Base-by-base conservation (phyloP, 2,113 vertebrate species). In the Pangasianodon gigas region DNA sequence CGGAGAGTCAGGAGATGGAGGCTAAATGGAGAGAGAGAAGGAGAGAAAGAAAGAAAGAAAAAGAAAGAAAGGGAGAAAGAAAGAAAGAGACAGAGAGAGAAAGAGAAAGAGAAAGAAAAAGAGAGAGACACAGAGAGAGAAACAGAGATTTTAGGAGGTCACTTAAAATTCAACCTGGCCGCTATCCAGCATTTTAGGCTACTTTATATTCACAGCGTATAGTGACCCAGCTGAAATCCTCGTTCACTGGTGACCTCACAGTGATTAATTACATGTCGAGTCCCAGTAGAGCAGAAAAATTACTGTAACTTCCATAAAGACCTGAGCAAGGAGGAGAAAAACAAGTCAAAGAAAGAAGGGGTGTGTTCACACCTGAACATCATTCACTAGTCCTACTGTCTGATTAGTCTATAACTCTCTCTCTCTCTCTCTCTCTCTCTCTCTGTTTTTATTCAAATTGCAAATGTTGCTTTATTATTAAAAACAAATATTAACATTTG, bases 131-230 rank as follows among this genome's bases (percentile, higher is more conserved):
- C 9, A 14, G 75, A 79, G 75, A 85, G 21, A 91, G 24, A 67
- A 2, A 69, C 75, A 18, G 65, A 44, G 24, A 86, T 67, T 93
- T 90, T 90, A 89, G 88, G 89, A 93, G 93, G 91, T 91, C 93
- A 94, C 94, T 96, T 96, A 94, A 96, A 94, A 96, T 96, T 95
- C 96, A 95, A 46, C 85, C 48, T 85, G 95, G 95, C 94, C 84
- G 58, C 77, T 16, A 80, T 93, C 95, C 96, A 95, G 93, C 92
- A 90, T 94, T 94, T 93, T 85, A 92, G 91, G 89, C 95, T 95
- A 94, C 94, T 96, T 96, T 95, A 95, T 94, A 96, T 96, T 95
- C 95, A 95, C 88, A 94, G 94, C 88, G 94, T 91, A 95, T 95
- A 94, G 94, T 93, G 86, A 75, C 79, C 92, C 93, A 95, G 94